Base-by-base conservation (phyloP, 1,140 invertebrate genomes). In the Drosophila pruinosa region DNA sequence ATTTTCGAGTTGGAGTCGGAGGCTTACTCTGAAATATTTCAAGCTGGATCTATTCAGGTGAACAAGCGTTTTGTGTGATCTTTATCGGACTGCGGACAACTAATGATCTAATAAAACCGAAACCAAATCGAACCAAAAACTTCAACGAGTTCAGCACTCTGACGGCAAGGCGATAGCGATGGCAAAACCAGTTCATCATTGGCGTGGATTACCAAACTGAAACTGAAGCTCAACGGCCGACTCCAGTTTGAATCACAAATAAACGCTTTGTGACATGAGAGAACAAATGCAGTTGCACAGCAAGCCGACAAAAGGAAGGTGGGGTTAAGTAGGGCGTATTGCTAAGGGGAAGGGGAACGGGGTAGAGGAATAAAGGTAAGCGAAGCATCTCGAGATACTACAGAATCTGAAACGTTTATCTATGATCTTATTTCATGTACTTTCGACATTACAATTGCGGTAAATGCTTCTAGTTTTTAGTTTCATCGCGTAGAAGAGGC, bases 371-470 rank as follows among this genome's bases (percentile, higher is more conserved):
- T 17, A 19, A n/a, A 22, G 54, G 56, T 28, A 3, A 41, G 36
- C 54, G 15, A 21, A 22, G 41, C 19, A 24, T 74, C 69, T 62
- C 21, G 62, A 86, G 81, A 85, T 85, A 83, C 73, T 70, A 72
- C 83, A 78, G 78, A 86, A 88, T 89, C 83, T 88, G 82, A 89
- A 83, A 75, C 78, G 76, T 90, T 90, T 90, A 90, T 90, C 89
- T 89, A 82, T 72, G 81, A 90, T 90, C 89, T 90, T 90, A 90
- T 90, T 90, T 90, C 89, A 89, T 90, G 89, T 90, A 90, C 89
- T 90, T 90, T 90, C 89, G 89, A 90, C 89, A 90, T 90, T 90
- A 90, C 89, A 90, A 90, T 90, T 90, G 89, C 89, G 89, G 89
- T 90, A 90, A 90, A 90, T 90, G 89, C 89, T 90, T 90, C 89